Evolutionary conservation across 2,113 vertebrate genomes (phyloP), one percentile per base, ranked within the genome.

Genomic region (Chionodraco myersi): DNA sequence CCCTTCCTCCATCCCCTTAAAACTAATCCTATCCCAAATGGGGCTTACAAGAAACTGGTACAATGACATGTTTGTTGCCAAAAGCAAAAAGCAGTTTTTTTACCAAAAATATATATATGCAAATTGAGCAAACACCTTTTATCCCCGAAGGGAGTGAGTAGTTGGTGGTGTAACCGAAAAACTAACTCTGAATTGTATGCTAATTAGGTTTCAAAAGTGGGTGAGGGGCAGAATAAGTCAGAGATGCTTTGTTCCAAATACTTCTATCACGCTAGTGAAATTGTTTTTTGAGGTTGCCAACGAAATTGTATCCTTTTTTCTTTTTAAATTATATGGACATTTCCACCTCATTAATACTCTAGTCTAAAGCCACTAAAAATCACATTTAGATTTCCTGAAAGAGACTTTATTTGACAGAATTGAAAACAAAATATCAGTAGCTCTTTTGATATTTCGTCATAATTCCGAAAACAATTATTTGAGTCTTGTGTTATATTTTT

Each of bases 1-100:
- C 36, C 56, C 60, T 10, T 8, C 45, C 48, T 5, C 10, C 14
- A 18, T n/a, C 12, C 1, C 52, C 18, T 3, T 10, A 53, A 62
- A 73, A 64, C n/a, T 73, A 70, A 85, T 77, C 60, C 64, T 48
- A 41, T 69, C 66, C 3, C 72, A 76, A 83, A 66, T 45, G 10
- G 53, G 54, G 74, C 23, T 70, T 34, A n/a, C 45, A 77, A 87
- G 62, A 77, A 36, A 80, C 70, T 69, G 45, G 10, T 59, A 41
- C 63, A 72, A 72, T 68, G 62, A 51, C 53, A 70, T 8, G 12
- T 58, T 70, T 68, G 23, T 62, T 58, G 70, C 61, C 73, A 77
- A 79, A 83, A 81, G 64, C 18, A 5, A 63, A 64, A 49, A 36
- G 48, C 10, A 12, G 18, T 41, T 71, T 83, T 64, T n/a, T 51